A percentile compares a stretch with the other conserved stretches of the same genome.
Evolutionary conservation across 2,888 invertebrate species (phyloP).

Genomic region (Pyrochroa serraticornis): DNA sequence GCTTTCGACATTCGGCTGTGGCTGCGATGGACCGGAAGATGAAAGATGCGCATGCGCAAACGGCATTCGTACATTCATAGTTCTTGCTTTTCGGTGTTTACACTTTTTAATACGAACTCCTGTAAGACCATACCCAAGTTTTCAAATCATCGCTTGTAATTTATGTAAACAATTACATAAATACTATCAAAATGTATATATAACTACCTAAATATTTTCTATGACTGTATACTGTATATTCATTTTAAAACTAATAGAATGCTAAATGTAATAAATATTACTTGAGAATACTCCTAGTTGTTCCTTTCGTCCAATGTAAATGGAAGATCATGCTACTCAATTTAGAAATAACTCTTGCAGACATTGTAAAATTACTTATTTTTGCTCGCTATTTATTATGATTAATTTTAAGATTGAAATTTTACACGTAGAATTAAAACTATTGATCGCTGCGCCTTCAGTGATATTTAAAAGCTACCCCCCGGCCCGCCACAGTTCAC

Average conservation of each 20-base stretch:
- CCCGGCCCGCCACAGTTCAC: constrained; percentile 13
- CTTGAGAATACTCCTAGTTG: background rate
- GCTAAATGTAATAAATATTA: constrained; percentile 34
- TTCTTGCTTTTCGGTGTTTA: constrained; percentile 46
- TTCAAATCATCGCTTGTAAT: constrained; percentile 28
- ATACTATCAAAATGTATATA: constrained; percentile 45
- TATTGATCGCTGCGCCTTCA: constrained; percentile 1
- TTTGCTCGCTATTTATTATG: too few relatives aligned
- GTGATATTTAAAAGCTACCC: constrained; percentile 7
- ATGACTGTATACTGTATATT: constrained; percentile 43
- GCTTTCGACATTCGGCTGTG: constrained; percentile 20
- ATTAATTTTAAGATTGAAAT: too few relatives aligned
- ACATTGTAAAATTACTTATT: too few relatives aligned
- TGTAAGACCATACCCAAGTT: constrained; percentile 22
- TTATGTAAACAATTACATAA: constrained; percentile 24
- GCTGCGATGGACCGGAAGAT: constrained; percentile 9
- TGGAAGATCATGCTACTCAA: too few relatives aligned
- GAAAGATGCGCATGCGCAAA: constrained; percentile 20
- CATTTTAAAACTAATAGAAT: constrained; percentile 40
- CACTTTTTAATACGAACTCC: constrained; percentile 22
- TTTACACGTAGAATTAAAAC: background rate
- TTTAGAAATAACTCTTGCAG: too few relatives aligned
- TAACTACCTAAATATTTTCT: constrained; percentile 43
- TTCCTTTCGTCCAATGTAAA: too few relatives aligned
- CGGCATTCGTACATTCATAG: constrained; percentile 35